Evolutionary conservation across 2,888 invertebrate species (phyloP).

Genomic region (Agrochola litura): DNA sequence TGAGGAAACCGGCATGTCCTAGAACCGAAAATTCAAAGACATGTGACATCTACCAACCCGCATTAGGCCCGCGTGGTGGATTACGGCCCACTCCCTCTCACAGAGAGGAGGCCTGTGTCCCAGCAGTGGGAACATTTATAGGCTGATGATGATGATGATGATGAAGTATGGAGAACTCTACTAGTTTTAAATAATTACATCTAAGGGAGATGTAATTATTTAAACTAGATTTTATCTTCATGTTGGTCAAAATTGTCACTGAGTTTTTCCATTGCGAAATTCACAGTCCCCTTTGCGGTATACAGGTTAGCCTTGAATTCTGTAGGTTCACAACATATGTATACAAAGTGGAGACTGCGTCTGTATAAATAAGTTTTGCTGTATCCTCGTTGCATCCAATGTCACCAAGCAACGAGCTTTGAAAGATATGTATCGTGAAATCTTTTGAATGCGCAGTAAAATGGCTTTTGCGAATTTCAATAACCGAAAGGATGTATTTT

Average conservation of each 20-base stretch:
- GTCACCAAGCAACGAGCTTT: not conserved
- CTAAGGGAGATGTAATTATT: too few species aligned
- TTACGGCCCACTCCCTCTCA: too few species aligned
- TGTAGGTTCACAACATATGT: not conserved
- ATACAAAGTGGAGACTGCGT: not conserved
- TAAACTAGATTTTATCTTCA: too few species aligned
- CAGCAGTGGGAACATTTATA: too few species aligned
- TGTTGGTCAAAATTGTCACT: not conserved
- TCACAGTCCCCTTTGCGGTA: not conserved
- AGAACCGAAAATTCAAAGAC: too few species aligned
- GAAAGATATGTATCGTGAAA: conserved; percentile 13
- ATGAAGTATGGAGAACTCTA: too few species aligned
- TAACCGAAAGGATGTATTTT: not conserved
- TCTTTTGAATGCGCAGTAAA: conserved; percentile 1
- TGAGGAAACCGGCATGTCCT: too few species aligned
- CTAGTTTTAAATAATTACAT: too few species aligned
- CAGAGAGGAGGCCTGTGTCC: too few species aligned
- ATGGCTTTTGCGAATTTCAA: conserved; percentile 11
- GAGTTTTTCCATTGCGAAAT: not conserved
- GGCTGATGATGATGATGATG: too few species aligned
- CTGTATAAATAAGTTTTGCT: not conserved
- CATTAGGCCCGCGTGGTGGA: too few species aligned
- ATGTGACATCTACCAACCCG: too few species aligned
- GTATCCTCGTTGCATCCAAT: conserved; percentile 17
- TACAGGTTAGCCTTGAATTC: not conserved